Base-by-base conservation (phyloP, 2,113 vertebrate species). In the Colinus virginianus region DNA sequence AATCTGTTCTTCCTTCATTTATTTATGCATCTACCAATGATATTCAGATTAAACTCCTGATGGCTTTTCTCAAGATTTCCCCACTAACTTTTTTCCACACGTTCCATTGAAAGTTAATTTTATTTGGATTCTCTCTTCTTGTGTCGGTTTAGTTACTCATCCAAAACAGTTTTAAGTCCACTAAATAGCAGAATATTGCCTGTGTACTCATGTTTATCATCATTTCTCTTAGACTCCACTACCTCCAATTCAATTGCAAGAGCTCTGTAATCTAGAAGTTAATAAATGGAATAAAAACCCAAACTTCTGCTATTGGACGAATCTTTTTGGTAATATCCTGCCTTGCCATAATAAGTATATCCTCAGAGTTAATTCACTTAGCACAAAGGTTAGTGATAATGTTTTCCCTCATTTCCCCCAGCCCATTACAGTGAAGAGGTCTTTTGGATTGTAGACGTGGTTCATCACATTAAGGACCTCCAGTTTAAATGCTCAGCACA, bases 361-460 rank as follows among this genome's bases (percentile, higher is more conserved):
- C 71, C 87, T 70, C 75, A 76, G 59, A 80, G 59, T 91, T 91
- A 88, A 91, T 91, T 84, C 71, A 78, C 36, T 94, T 90, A 77
- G 76, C 46, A 69, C 0, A 2, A 84, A 86, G 66, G 91, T 90
- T 83, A 92, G 83, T 46, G 56, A 59, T 56, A 86, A 76, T 1
- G 66, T 93, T 91, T 94, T 90, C 80, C 64, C 66, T 94, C 83
- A 88, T 96, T 96, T 95, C 77, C 53, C 64, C 83, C 83, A 78
- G 16, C 80, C 72, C 69, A 67, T 83, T 94, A 58, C 69, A 90
- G 74, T 15, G 58, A 88, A 56, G 62, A 76, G 82, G 82, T 93
- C 85, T 77, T 74, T 91, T 79, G 79, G 80, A 23, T 43, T 91
- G 56, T 55, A 67, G 69, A 78, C 53, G 48, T 76, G 76, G 83